Base-by-base conservation (phyloP, 2,113 vertebrate species). In the Lamprotornis superbus region DNA sequence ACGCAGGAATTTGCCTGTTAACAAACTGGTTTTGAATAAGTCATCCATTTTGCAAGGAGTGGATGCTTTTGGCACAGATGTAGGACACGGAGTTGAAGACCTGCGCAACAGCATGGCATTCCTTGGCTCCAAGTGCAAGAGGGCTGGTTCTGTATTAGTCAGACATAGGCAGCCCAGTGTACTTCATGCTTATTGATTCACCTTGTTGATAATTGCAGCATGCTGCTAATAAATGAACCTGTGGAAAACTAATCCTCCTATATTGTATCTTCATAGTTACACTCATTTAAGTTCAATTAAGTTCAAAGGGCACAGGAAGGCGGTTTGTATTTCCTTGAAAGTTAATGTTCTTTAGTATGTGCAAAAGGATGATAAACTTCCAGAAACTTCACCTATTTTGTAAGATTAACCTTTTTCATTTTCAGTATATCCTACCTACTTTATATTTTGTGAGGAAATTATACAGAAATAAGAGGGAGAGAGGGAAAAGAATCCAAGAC, bases 111-210 rank as follows among this genome's bases (percentile, higher is more conserved):
- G 74, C 94, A 73, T 67, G 83, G 65, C 76, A 77, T 93, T 97
- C 92, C 96, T 97, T 97, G 97, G 94, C 96, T 90, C 91, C 3
- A 68, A 97, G 78, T 78, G 78, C 90, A 57, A 82, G 84, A 88
- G 84, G 96, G 93, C 83, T 93, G 53, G 37, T 86, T 97, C 92
- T 97, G 95, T 90, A 60, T 97, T 90, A 95, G 96, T 96, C 95
- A 95, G 92, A 74, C 89, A 85, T 19, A 83, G 31, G 95, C 91
- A 73, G 35, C 92, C 86, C 91, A 67, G 76, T 91, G 97, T 96
- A 97, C 97, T 98, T 97, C 97, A 97, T 97, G 97, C 97, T 97
- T 94, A 81, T 52, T 97, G 97, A 98, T 97, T 98, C 97, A 97
- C 97, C 97, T 98, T 97, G 96, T 89, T 98, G 97, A 96, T 97